Evolutionary conservation across 2,888 invertebrate genomes (phyloP).

Genomic region (Sphecodes monilicornis): DNA sequence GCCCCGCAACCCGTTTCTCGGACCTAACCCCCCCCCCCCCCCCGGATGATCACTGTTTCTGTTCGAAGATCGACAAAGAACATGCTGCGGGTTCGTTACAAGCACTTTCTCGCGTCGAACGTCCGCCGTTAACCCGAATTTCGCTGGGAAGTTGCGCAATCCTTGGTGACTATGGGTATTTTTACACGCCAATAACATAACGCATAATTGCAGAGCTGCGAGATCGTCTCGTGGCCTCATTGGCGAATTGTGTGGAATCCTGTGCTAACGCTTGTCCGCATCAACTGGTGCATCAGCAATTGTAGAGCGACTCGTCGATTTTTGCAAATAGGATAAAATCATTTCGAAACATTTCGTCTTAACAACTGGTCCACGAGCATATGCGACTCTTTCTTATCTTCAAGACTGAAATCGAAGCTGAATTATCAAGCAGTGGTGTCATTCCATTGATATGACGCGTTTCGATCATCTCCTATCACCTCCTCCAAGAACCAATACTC

Average conservation of each 20-base stretch:
- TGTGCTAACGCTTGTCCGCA: background rate
- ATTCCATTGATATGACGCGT: background rate
- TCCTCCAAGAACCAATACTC: background rate
- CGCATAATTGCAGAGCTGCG: background rate
- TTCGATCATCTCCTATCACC: background rate
- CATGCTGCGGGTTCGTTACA: background rate
- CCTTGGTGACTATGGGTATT: background rate
- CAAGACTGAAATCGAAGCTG: background rate
- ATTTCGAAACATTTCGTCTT: background rate
- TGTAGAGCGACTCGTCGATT: background rate
- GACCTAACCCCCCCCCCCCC: background rate
- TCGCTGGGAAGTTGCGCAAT: constrained; percentile 13
- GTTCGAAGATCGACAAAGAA: background rate
- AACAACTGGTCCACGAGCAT: background rate
- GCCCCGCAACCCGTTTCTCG: background rate
- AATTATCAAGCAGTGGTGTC: background rate
- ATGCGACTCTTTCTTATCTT: background rate
- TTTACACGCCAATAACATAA: background rate
- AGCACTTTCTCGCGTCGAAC: constrained; percentile 20
- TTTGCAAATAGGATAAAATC: background rate
- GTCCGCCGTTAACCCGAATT: constrained; percentile 43
- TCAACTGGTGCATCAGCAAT: background rate
- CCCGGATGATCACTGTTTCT: background rate
- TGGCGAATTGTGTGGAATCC: background rate
- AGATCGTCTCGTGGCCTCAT: background rate